Conservation (phyloP, 1,140 invertebrate species). For the Argopecten irradians region DNA sequence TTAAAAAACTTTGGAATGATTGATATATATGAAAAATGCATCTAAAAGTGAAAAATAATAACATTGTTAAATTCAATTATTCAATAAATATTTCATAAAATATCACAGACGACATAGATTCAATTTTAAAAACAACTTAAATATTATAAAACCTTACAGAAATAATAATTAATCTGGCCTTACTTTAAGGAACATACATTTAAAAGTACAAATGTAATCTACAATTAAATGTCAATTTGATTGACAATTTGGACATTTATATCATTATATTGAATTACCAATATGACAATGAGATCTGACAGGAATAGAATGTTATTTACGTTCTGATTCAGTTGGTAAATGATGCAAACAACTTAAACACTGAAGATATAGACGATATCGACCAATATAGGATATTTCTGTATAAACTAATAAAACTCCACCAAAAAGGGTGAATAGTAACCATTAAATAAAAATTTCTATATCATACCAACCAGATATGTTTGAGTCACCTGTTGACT, state of each 20-base stretch:
- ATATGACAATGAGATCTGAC: neutral
- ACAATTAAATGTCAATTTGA: neutral
- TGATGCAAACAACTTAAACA: too few relatives aligned
- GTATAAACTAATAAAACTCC: too few relatives aligned
- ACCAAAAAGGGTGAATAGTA: too few relatives aligned
- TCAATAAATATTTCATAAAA: neutral
- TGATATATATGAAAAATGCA: constrained; percentile 17
- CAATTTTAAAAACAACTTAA: neutral
- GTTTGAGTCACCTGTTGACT: too few relatives aligned
- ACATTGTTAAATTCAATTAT: neutral
- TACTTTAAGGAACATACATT: neutral
- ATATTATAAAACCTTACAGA: too few relatives aligned
- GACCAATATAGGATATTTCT: neutral
- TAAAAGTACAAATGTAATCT: neutral
- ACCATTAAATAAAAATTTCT: too few relatives aligned
- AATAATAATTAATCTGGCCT: neutral
- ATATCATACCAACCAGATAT: neutral
- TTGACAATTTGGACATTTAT: neutral
- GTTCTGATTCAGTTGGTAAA: too few relatives aligned
- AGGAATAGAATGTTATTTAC: too few relatives aligned
- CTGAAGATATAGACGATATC: neutral
- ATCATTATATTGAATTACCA: too few relatives aligned
- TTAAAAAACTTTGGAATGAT: too few relatives aligned
- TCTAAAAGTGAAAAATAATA: neutral
- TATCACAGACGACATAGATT: neutral